Evolutionary conservation across 92 coral and sea anemone genomes (phyloP).

Genomic region (Actinernus sp.): DNA sequence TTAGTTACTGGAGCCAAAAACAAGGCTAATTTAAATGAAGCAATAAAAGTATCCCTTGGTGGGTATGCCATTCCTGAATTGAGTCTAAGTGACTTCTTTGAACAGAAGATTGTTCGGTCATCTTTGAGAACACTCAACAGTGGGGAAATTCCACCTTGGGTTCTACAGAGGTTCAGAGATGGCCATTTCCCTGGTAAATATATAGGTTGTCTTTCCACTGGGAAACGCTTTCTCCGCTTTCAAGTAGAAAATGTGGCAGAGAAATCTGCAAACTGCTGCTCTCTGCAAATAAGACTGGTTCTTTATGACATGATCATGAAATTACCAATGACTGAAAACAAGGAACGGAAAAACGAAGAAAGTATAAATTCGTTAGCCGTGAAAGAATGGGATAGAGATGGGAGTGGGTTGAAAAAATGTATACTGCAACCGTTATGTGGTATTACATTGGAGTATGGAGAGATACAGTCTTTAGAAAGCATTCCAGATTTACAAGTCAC

Average conservation of each 20-base stretch:
- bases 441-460: not conserved
- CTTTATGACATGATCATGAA: conserved; percentile 50
- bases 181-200: conserved; percentile 59
- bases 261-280: conserved; percentile 66
- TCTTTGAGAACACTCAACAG: conserved; percentile 30
- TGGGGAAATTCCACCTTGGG: conserved; percentile 55
- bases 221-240: conserved; percentile 48
- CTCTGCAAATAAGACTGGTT: conserved; percentile 53
- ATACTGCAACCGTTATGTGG: conserved; percentile 20
- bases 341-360: not conserved
- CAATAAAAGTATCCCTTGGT: conserved; percentile 61
- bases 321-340: not conserved
- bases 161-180: conserved; percentile 56
- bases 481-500: conserved; percentile 28
- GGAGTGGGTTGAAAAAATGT: conserved; percentile 10
- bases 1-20: conserved; percentile 7
- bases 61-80: conserved; percentile 62
- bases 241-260: conserved; percentile 72
- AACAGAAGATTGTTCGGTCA: conserved; percentile 27
- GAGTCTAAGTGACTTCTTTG: conserved; percentile 54
- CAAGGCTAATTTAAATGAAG: conserved; percentile 12
- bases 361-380: not conserved
- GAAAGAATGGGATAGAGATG: conserved; percentile 72
- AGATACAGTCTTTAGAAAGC: conserved; percentile 42
- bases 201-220: conserved; percentile 46